Conservation (phyloP, 1,140 invertebrate genomes). For the Leptopilina boulardi region DNA sequence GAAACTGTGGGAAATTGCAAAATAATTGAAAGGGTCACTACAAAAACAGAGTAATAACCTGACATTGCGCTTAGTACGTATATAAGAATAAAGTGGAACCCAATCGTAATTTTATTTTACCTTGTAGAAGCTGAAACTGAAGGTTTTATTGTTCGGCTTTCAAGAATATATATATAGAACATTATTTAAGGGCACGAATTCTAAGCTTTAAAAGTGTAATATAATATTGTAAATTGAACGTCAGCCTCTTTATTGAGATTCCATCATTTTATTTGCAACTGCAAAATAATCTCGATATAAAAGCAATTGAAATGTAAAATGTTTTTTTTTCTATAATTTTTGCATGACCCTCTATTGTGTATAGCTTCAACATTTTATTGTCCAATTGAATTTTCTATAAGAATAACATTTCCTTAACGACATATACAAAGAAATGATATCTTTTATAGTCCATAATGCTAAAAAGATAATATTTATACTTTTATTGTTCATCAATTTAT, state of each 20-base stretch:
- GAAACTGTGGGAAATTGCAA: conserved; percentile 33
- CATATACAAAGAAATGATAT: neutral
- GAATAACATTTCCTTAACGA: neutral
- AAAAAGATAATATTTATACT: neutral
- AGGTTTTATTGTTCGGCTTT: conserved; percentile 11
- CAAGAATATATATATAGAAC: neutral
- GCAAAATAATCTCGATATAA: neutral
- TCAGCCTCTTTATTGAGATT: conserved; percentile 3
- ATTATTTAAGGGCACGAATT: conserved; percentile 1
- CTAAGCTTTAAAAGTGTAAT: neutral
- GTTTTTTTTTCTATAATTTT: neutral
- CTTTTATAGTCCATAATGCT: neutral
- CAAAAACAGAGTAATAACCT: conserved; percentile 27
- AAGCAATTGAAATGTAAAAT: neutral
- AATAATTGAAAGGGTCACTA: conserved; percentile 31
- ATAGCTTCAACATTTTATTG: neutral
- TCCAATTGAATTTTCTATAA: neutral
- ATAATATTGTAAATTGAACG: conserved; percentile 7
- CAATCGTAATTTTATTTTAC: conserved; percentile 27
- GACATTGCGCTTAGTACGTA: conserved; percentile 6
- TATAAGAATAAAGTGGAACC: conserved; percentile 5
- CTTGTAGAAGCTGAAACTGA: conserved; percentile 13
- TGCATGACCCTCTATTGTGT: neutral
- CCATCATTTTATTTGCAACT: conserved; percentile 12
- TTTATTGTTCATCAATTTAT: neutral